A percentile compares a stretch with the other conserved stretches of the same genome.
Evolutionary conservation across 2,113 vertebrate species (phyloP).

Genomic region (Ornithorhynchus anatinus): DNA sequence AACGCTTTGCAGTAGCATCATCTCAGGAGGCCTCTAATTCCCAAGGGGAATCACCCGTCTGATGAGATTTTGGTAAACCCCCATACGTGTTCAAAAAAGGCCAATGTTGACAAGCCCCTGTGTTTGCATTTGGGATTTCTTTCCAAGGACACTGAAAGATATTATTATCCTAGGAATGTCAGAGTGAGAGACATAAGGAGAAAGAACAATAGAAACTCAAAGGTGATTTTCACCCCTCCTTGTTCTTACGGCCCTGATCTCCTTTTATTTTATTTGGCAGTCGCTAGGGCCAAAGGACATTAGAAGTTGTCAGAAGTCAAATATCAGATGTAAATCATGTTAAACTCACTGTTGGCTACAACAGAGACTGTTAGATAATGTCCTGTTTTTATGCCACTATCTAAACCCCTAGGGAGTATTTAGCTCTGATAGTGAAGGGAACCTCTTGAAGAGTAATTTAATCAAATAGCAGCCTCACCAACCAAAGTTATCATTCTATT

Average conservation of each 20-base stretch:
- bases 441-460: neutral
- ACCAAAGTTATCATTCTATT: neutral
- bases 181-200: neutral
- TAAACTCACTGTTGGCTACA: constrained; percentile 31
- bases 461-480: neutral
- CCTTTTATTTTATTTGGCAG: constrained; percentile 29
- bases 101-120: constrained; percentile 24
- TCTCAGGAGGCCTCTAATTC: constrained; percentile 16
- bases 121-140: constrained; percentile 41
- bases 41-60: neutral
- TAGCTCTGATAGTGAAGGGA: neutral
- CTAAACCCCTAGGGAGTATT: neutral
- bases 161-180: constrained; percentile 11
- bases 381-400: neutral
- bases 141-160: constrained; percentile 6
- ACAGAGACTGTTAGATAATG: neutral
- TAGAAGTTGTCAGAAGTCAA: constrained; percentile 50
- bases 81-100: constrained; percentile 26
- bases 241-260: neutral
- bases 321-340: constrained; percentile 42
- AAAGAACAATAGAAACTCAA: constrained; percentile 17
- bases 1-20: neutral
- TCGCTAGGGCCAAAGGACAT: neutral
- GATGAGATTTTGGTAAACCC: neutral
- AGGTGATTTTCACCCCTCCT: neutral